A percentile compares a stretch with the other conserved stretches of the same genome.
phyloP scores from a whole-genome alignment of 2,797 vertebrate genomes.

The Cuniculus paca region DNA sequence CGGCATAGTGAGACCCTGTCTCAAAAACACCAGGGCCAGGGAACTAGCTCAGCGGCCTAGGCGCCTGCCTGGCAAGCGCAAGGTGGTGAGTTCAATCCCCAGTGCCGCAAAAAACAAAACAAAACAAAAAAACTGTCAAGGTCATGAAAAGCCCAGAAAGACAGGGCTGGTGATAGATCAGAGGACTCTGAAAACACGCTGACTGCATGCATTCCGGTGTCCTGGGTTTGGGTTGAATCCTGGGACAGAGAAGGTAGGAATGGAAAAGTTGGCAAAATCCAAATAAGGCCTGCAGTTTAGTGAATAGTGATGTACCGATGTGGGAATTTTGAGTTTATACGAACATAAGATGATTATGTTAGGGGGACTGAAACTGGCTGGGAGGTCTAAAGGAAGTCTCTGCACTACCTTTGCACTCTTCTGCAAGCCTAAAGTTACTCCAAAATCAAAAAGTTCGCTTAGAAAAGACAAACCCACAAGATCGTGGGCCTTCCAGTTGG shows the following conservation, averaged over 20 bases:
- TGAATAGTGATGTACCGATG: not conserved
- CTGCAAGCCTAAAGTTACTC: not conserved
- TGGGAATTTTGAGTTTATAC: not conserved
- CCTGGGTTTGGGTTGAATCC: not conserved
- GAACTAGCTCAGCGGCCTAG: too few relatives aligned
- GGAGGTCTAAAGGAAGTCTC: not conserved
- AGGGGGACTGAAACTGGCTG: not conserved
- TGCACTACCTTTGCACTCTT: not conserved
- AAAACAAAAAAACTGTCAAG: not conserved
- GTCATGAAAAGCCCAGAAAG: not conserved
- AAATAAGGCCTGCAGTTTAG: not conserved
- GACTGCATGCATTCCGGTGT: rapidly evolving
- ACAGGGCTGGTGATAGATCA: not conserved
- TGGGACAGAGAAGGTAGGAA: not conserved
- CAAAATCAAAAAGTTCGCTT: not conserved
- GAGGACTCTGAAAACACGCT: rapidly evolving
- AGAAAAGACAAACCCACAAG: not conserved
- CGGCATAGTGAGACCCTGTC: too few relatives aligned
- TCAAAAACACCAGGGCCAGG: too few relatives aligned
- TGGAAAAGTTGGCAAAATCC: not conserved
- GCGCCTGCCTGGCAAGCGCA: too few relatives aligned
- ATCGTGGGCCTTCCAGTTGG: not conserved
- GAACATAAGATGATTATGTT: not conserved
- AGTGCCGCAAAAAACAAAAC: too few relatives aligned
- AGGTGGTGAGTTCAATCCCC: too few relatives aligned